phyloP scores from a whole-genome alignment of 2,888 invertebrate species.

The Cryptocephalus moraei region DNA sequence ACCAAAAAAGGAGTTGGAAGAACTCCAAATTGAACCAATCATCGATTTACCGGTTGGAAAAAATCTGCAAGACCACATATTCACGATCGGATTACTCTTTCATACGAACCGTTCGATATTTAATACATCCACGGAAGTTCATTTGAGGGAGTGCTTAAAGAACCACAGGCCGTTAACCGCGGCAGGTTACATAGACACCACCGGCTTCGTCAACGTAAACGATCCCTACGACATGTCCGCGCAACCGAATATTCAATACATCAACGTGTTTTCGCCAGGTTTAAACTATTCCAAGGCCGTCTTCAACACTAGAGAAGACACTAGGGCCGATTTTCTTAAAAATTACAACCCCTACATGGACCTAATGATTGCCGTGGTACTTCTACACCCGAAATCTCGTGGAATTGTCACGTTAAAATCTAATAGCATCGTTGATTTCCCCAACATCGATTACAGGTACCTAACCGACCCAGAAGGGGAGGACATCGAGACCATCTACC shows the following conservation, averaged over 20 bases:
- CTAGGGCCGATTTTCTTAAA: too few species aligned
- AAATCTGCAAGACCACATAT: neutral
- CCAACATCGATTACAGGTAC: conserved; percentile 20
- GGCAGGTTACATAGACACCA: neutral
- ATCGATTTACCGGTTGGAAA: conserved; percentile 1
- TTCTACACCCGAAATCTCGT: conserved; percentile 20
- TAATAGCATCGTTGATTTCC: conserved; percentile 20
- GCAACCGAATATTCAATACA: conserved; percentile 5
- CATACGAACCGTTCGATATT: conserved; percentile 5
- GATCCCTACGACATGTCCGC: neutral
- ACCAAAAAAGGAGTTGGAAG: neutral
- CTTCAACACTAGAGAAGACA: too few species aligned
- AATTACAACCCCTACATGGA: neutral
- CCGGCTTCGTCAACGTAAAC: conserved; percentile 3
- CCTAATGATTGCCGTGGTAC: neutral
- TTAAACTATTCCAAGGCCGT: neutral
- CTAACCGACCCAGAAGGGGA: conserved; percentile 2
- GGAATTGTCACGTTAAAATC: conserved; percentile 21
- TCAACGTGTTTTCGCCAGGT: neutral
- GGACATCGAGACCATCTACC: neutral
- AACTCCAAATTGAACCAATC: neutral
- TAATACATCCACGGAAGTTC: conserved; percentile 2
- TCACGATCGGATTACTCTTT: neutral
- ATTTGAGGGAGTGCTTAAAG: conserved; percentile 1
- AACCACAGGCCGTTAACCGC: conserved; percentile 3